These are phyloP conservation scores for Parus major DNA, from an alignment of 2,113 vertebrate species.

Conservation along the genomic window DNA sequence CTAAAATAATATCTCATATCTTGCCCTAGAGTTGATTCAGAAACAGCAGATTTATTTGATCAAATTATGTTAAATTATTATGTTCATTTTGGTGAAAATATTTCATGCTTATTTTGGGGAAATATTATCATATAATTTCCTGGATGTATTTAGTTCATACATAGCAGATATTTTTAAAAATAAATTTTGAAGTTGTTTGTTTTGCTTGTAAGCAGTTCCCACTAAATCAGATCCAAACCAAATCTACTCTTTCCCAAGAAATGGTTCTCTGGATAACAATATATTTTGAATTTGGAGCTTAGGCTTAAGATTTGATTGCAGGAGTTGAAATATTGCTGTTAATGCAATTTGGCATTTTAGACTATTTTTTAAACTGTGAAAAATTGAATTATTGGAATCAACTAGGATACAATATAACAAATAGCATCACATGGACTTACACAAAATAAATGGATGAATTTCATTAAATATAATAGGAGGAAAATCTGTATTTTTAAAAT, in stretches of 20 bases:
- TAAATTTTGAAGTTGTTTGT: neutral
- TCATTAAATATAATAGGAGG: neutral
- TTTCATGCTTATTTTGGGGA: neutral
- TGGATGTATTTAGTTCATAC: neutral
- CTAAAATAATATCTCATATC: neutral
- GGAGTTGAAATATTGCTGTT: neutral
- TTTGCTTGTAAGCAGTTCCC: conserved; percentile 10
- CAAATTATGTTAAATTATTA: neutral
- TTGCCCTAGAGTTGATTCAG: neutral
- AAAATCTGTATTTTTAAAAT: neutral
- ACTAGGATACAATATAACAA: neutral
- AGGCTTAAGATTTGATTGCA: neutral
- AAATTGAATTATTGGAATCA: neutral
- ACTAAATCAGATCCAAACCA: conserved; percentile 34
- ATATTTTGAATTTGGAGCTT: conserved; percentile 45
- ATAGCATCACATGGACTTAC: neutral
- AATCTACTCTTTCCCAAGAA: conserved; percentile 38
- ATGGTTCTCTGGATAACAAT: conserved; percentile 58
- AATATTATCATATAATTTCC: neutral
- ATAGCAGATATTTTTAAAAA: neutral
- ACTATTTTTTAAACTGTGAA: neutral
- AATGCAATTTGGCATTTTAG: neutral
- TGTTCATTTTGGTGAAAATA: neutral
- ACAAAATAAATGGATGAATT: neutral
- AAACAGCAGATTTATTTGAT: neutral